phyloP scores from a whole-genome alignment of 1,140 invertebrate genomes.

The Drosophila bocqueti region DNA sequence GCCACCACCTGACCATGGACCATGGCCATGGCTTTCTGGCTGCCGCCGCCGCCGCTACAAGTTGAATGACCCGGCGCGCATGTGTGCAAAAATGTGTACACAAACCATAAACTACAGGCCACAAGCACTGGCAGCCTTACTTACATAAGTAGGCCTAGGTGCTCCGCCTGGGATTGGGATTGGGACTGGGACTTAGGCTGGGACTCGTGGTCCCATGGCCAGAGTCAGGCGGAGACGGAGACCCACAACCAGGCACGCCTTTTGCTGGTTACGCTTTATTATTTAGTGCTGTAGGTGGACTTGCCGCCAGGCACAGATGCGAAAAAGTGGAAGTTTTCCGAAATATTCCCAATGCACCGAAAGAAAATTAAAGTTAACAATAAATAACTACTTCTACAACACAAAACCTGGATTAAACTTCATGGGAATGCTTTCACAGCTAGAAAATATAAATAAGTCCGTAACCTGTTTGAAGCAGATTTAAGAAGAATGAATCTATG shows the following conservation, averaged over 20 bases:
- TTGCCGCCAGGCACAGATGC: slow-evolving; percentile 41
- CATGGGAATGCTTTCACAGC: too few species aligned
- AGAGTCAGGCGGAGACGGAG: slow-evolving; percentile 26
- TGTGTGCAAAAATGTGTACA: slow-evolving; percentile 84
- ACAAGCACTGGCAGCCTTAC: slow-evolving; percentile 70
- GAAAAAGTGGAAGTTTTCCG: slow-evolving; percentile 76
- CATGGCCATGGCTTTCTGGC: slow-evolving; percentile 64
- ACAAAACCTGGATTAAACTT: too few species aligned
- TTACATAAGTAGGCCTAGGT: slow-evolving; percentile 80
- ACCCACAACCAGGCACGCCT: slow-evolving; percentile 64
- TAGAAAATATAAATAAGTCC: too few species aligned
- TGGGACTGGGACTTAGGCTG: slow-evolving; percentile 2
- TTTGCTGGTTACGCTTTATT: slow-evolving; percentile 83
- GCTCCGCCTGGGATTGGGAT: slow-evolving; percentile 25
- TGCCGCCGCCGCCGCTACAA: slow-evolving; percentile 43
- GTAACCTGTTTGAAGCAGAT: neutral
- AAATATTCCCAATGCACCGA: slow-evolving; percentile 55
- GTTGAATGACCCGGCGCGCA: slow-evolving; percentile 81
- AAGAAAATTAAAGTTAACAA: neutral
- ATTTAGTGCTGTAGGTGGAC: slow-evolving; percentile 79
- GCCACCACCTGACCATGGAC: slow-evolving; percentile 58
- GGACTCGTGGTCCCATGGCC: slow-evolving; percentile 28
- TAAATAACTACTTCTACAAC: neutral
- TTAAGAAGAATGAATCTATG: neutral
- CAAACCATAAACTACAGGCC: slow-evolving; percentile 83